Evolutionary conservation across 2,113 vertebrate species (phyloP), one percentile per base, ranked within the genome.

Genomic region (Anarrhichthys ocellatus): DNA sequence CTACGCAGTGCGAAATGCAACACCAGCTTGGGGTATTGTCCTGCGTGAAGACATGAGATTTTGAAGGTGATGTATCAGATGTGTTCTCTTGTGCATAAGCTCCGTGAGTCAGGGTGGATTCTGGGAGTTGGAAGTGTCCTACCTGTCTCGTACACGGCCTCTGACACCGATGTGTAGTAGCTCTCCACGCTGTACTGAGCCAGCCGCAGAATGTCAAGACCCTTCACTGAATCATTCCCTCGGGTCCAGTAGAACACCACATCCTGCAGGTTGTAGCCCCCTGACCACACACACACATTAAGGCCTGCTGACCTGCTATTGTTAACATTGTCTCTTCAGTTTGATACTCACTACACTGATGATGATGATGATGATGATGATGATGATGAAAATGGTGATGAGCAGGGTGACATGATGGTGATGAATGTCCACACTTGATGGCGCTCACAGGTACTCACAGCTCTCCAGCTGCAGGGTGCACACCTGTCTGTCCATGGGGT

Each of bases 391-490:
- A 29, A 66, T 56, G 63, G 9, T 77, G 79, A 24, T 48, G 54
- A 17, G 52, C 32, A 71, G 59, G 44, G 67, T 76, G 77, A 67
- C 10, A 67, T 70, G 69, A 24, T 48, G 79, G 59, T 82, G 40
- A 68, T 64, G 58, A 27, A 52, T 78, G n/a, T 64, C 67, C 76
- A 71, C 63, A 83, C 50, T 68, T 73, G 81, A 71, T 80, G 78
- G 66, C 24, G 76, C 46, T 73, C 52, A 34, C 48, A 59, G 69
- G 40, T 29, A 93, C 96, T 97, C 95, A 97, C 97, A 98, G 95
- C 97, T 98, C 94, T 98, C 97, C 82, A 98, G 96, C 95, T 98
- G 97, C 88, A 98, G 93, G 73, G 95, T 97, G 92, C 97, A 98
- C 1, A 93, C 96, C 94, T 98, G 97, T 82, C 96, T 96, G 93